Evolutionary conservation across 2,113 vertebrate genomes (phyloP), one percentile per base, ranked within the genome.

Genomic region (Dunckerocampus dactyliophorus): DNA sequence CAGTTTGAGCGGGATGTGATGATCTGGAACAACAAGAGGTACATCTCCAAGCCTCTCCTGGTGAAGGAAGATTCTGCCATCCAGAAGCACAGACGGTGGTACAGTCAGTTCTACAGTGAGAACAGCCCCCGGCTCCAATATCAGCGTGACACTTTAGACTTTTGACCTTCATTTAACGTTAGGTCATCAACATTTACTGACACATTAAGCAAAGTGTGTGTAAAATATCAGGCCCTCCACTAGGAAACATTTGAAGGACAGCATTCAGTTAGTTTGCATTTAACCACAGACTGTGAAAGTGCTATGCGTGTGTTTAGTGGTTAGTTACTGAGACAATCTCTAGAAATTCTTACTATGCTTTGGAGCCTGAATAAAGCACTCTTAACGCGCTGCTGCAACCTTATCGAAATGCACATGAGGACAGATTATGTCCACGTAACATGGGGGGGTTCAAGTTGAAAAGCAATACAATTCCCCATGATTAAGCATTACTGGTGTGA

Each of bases 1-100:
- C 74, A 93, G 93, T 94, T 93, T 71, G 93, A 94, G 63, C 85
- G 91, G 0, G 92, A 93, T 0, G 71, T 94, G 22, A 92, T 92
- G 90, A 89, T 94, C 79, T 94, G 93, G 93, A 95, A 94, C 63
- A 93, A 94, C 65, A 94, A 94, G 86, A 91, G 79, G 59, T 91
- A 93, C 43, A 69, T 90, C 61, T 79, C 89, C 48, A 92, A 89
- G 61, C 93, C 92, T 0, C 71, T 94, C 28, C 89, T 93, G 16
- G 88, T 93, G 66, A 92, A 90, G 60, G 93, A 93, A 53, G 93
- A 94, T 34, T 78, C 87, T 0, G 68, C 87, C 50, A 91, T 94
- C 63, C 88, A 82, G 77, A 92, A 85, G 64, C 92, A 93, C 80
- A 54, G 92, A 24, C 89, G 90, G 80, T 94, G 93, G 93, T 94